Evolutionary conservation across 2,113 vertebrate genomes (phyloP).

Genomic region (Pseudopodoces humilis): DNA sequence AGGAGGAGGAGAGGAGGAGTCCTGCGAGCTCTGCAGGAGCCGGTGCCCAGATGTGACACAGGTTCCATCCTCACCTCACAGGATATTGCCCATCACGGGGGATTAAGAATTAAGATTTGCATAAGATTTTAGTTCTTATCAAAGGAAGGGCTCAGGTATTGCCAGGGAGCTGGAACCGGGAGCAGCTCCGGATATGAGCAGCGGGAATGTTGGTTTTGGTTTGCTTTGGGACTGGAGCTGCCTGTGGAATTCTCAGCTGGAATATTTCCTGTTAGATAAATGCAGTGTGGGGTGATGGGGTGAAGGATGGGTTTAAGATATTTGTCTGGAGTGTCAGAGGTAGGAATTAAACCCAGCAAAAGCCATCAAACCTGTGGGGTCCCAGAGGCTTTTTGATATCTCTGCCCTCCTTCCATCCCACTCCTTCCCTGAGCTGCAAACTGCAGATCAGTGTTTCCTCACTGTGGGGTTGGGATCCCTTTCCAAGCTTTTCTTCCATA

Average conservation of each 20-base stretch:
- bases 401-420: not conserved
- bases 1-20: fast-evolving
- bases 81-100: not conserved
- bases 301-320: not conserved
- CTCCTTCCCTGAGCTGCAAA: not conserved
- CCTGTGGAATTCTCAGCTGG: not conserved
- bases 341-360: not conserved
- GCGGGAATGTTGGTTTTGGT: not conserved
- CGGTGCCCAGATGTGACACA: not conserved
- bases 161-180: not conserved
- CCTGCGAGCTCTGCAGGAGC: not conserved
- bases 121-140: not conserved
- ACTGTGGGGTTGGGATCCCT: not conserved
- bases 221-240: not conserved
- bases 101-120: not conserved
- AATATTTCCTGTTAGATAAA: not conserved
- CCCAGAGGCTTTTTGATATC: not conserved
- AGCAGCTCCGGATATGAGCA: not conserved
- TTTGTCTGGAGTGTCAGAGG: not conserved
- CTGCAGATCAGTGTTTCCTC: fast-evolving
- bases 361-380: not conserved
- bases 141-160: not conserved
- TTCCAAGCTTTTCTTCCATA: not conserved
- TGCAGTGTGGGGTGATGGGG: not conserved
- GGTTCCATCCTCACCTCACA: not conserved